phyloP scores from a whole-genome alignment of 2,113 vertebrate genomes.

The Rhinolophus ferrumequinum region DNA sequence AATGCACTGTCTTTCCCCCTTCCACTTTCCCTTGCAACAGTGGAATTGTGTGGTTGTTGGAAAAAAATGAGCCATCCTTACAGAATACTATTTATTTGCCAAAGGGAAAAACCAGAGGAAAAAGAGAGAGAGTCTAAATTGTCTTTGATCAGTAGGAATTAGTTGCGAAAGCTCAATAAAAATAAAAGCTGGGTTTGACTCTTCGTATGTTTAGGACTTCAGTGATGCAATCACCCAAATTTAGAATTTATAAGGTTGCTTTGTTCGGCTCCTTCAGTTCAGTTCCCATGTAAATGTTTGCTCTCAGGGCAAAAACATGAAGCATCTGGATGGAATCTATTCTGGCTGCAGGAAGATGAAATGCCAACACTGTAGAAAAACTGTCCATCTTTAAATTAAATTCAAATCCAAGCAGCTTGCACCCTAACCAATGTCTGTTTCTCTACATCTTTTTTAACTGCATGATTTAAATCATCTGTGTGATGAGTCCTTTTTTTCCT shows the following conservation, averaged over 20 bases:
- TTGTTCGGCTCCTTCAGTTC: slow-evolving; percentile 68
- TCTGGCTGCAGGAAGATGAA: slow-evolving; percentile 70
- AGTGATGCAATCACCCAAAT: slow-evolving; percentile 62
- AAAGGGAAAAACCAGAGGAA: slow-evolving; percentile 65
- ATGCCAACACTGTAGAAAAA: slow-evolving; percentile 65
- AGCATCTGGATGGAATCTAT: slow-evolving; percentile 73
- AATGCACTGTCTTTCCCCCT: slow-evolving; percentile 46
- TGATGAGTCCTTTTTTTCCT: not conserved
- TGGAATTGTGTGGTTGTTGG: slow-evolving; percentile 29
- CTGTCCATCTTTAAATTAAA: slow-evolving; percentile 67
- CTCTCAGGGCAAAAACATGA: slow-evolving; percentile 65
- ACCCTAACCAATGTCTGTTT: slow-evolving; percentile 71
- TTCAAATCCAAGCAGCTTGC: slow-evolving; percentile 70
- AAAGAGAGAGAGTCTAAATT: slow-evolving; percentile 51
- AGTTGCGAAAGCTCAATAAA: slow-evolving; percentile 71
- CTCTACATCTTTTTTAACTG: slow-evolving; percentile 72
- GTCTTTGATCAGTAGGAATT: slow-evolving; percentile 76
- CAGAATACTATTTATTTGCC: slow-evolving; percentile 56
- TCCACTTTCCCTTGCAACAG: not conserved
- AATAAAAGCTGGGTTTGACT: slow-evolving; percentile 74
- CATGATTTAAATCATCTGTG: slow-evolving; percentile 81
- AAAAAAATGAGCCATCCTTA: slow-evolving; percentile 56
- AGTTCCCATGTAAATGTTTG: slow-evolving; percentile 72
- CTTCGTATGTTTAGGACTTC: not conserved
- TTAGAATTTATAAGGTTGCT: slow-evolving; percentile 77